Evolutionary conservation across 1,140 invertebrate genomes (phyloP).

Genomic region (Polypedilum vanderplanki): DNA sequence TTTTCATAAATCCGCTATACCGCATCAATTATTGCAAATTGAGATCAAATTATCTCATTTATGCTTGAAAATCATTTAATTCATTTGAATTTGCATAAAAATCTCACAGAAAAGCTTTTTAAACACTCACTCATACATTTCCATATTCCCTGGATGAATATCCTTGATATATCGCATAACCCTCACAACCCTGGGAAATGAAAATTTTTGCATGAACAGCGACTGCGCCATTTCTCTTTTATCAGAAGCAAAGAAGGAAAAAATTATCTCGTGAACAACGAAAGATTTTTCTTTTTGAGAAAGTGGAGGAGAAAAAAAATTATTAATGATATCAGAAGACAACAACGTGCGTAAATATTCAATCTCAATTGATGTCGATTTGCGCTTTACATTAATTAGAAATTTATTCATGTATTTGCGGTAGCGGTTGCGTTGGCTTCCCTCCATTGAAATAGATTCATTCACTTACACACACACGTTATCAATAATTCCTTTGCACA

Average conservation of each 20-base stretch:
- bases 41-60: slow-evolving; percentile 4
- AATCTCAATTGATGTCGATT: background rate
- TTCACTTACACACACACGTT: background rate
- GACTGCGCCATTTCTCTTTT: slow-evolving; percentile 2
- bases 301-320: background rate
- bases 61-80: background rate
- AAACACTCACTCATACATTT: slow-evolving; percentile 24
- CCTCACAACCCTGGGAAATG: slow-evolving; percentile 27
- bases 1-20: background rate
- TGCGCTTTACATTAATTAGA: background rate
- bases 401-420: background rate
- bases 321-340: slow-evolving; percentile 19
- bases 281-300: background rate
- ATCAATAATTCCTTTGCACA: background rate
- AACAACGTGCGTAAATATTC: slow-evolving; percentile 17
- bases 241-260: background rate
- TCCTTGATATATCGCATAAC: slow-evolving; percentile 24
- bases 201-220: slow-evolving; percentile 21
- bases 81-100: background rate
- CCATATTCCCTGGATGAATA: slow-evolving; percentile 17
- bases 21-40: background rate
- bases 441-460: background rate
- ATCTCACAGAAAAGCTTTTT: background rate
- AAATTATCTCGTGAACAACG: background rate
- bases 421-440: background rate